phyloP scores from a whole-genome alignment of 2,797 vertebrate genomes.

The Epinephelus coioides region DNA sequence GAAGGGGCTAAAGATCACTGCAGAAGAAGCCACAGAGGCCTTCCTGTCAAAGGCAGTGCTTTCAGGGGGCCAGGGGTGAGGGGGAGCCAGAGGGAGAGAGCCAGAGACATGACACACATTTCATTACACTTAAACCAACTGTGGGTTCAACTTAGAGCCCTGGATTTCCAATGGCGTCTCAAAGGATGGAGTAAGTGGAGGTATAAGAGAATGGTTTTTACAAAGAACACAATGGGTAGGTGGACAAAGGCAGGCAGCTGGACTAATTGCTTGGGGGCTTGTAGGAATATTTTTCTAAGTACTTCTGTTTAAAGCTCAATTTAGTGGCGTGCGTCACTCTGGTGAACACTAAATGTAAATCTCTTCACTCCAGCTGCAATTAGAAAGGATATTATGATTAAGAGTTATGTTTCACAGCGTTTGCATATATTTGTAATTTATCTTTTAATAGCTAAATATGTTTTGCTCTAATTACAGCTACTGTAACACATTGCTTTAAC shows the following conservation, averaged over 20 bases:
- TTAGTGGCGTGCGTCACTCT: conserved; percentile 52
- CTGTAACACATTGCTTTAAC: not conserved
- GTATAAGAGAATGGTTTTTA: conserved; percentile 79
- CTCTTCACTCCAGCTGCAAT: conserved; percentile 46
- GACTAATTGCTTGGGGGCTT: conserved; percentile 83
- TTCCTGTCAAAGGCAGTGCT: conserved; percentile 83
- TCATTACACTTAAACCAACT: conserved; percentile 85
- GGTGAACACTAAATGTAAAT: conserved; percentile 52
- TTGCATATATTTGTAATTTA: conserved; percentile 10
- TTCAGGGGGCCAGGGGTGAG: conserved; percentile 77
- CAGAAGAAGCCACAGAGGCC: conserved; percentile 81
- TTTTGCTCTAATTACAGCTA: not conserved
- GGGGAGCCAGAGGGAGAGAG: conserved; percentile 75
- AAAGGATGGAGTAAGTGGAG: conserved; percentile 79
- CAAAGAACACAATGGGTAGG: conserved; percentile 81
- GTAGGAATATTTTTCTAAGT: conserved; percentile 77
- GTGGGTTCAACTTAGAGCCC: conserved; percentile 82
- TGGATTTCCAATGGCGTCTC: conserved; percentile 81
- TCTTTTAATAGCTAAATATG: conserved; percentile 17
- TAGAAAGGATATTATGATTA: conserved; percentile 39
- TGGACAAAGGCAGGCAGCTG: conserved; percentile 80
- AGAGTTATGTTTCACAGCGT: conserved; percentile 27
- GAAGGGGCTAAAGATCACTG: conserved; percentile 84
- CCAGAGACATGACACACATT: conserved; percentile 85
- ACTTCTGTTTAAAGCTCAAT: conserved; percentile 77